These are phyloP conservation scores for Crotalus viridis DNA, from an alignment of 2,113 vertebrate species.

Conservation along the genomic window DNA sequence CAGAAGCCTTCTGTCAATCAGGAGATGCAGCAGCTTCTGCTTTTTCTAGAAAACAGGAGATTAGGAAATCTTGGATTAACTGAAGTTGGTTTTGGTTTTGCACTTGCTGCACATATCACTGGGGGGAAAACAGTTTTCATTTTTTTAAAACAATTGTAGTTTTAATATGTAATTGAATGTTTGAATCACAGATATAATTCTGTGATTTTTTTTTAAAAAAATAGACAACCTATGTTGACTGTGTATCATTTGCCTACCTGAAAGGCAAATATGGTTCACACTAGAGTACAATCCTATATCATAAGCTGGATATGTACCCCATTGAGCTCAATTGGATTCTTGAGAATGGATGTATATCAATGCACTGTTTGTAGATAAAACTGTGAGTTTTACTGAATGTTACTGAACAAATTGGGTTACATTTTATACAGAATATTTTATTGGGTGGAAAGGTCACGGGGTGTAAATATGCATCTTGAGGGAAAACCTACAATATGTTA, in stretches of 20 bases:
- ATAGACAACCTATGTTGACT: conserved; percentile 56
- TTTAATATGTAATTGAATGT: conserved; percentile 70
- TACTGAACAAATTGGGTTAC: conserved; percentile 61
- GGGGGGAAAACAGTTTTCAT: conserved; percentile 64
- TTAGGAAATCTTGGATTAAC: conserved; percentile 72
- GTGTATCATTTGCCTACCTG: conserved; percentile 69
- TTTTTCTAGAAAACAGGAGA: conserved; percentile 72
- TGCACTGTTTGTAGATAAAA: conserved; percentile 64
- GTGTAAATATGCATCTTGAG: conserved; percentile 69
- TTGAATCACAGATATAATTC: conserved; percentile 70
- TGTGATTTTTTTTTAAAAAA: conserved; percentile 72
- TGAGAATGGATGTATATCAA: neutral
- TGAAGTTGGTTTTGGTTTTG: conserved; percentile 73
- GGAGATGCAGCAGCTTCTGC: conserved; percentile 64
- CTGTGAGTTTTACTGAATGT: conserved; percentile 74
- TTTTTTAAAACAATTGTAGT: conserved; percentile 69
- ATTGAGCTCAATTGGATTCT: neutral
- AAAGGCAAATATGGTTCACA: conserved; percentile 66
- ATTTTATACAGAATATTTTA: conserved; percentile 75
- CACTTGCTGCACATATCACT: conserved; percentile 70
- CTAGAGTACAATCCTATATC: conserved; percentile 55
- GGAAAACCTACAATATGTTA: conserved; percentile 71
- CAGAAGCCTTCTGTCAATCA: conserved; percentile 52
- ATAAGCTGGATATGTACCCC: neutral
- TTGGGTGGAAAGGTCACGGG: conserved; percentile 67